These are phyloP conservation scores for Dendrocopos noguchii DNA, from an alignment of 2,113 vertebrate genomes.

Conservation along the genomic window DNA sequence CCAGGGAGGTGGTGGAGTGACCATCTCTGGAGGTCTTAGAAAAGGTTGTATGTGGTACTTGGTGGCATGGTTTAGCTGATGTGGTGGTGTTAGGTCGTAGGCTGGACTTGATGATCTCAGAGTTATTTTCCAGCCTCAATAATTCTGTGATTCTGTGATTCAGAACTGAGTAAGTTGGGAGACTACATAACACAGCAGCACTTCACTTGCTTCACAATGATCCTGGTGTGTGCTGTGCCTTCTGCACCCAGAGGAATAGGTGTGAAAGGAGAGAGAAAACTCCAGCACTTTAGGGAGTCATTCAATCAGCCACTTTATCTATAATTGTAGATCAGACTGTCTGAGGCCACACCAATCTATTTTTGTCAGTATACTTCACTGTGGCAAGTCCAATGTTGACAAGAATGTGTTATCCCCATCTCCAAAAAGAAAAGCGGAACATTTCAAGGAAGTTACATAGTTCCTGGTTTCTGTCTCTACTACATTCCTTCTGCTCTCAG, in stretches of 20 bases:
- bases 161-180: neutral
- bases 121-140: too few species aligned
- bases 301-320: neutral
- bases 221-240: rapidly evolving
- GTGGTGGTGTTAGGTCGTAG: too few species aligned
- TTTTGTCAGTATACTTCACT: neutral
- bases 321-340: neutral
- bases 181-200: rapidly evolving
- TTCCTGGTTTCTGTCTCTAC: neutral
- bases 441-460: neutral
- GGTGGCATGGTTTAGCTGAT: too few species aligned
- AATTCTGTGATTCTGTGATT: too few species aligned
- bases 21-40: too few species aligned
- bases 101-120: too few species aligned
- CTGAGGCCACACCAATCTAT: neutral
- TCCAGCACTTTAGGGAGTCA: neutral
- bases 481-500: neutral
- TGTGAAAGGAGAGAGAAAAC: neutral
- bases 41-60: too few species aligned
- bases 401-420: neutral
- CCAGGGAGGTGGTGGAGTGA: too few species aligned
- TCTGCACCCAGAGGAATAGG: rapidly evolving
- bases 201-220: neutral
- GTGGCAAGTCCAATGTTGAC: neutral
- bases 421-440: neutral